phyloP scores from a whole-genome alignment of 2,888 invertebrate genomes.

The Acleris holmiana region DNA sequence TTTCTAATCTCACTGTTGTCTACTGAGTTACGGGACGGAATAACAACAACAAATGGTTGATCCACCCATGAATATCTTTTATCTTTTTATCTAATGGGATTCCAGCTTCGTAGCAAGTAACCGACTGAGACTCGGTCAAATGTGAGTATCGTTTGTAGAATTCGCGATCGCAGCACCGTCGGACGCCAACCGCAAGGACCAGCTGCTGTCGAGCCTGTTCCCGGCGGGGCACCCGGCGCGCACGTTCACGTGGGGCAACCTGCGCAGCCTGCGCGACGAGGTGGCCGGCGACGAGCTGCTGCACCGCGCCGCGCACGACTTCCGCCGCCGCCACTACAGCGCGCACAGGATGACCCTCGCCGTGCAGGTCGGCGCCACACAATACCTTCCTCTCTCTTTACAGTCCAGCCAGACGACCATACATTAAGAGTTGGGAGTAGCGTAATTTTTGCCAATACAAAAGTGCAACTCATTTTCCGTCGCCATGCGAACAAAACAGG shows the following conservation, averaged over 20 bases:
- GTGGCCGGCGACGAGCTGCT: constrained; percentile 86
- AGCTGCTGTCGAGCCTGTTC: constrained; percentile 89
- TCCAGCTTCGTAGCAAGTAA: too few species aligned
- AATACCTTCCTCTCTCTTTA: not conserved
- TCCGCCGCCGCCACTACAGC: constrained; percentile 91
- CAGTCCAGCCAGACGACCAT: too few species aligned
- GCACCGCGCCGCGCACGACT: constrained; percentile 88
- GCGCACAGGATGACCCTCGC: constrained; percentile 95
- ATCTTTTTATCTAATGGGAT: too few species aligned
- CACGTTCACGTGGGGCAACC: constrained; percentile 94
- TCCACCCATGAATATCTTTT: too few species aligned
- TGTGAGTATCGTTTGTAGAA: constrained; percentile 78
- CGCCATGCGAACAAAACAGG: too few species aligned
- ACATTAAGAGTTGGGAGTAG: too few species aligned
- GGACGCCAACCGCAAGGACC: constrained; percentile 90
- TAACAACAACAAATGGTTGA: too few species aligned
- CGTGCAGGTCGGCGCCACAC: constrained; percentile 85
- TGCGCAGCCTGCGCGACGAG: constrained; percentile 88
- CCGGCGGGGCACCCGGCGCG: constrained; percentile 87
- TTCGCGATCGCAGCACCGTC: constrained; percentile 92
- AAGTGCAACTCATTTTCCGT: too few species aligned
- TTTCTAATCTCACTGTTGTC: too few species aligned
- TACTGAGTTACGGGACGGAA: too few species aligned
- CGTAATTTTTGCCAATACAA: too few species aligned
- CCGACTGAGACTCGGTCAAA: too few species aligned